Conservation (phyloP, 2,797 vertebrate genomes). For the Cynodonichthys magdalenae region DNA sequence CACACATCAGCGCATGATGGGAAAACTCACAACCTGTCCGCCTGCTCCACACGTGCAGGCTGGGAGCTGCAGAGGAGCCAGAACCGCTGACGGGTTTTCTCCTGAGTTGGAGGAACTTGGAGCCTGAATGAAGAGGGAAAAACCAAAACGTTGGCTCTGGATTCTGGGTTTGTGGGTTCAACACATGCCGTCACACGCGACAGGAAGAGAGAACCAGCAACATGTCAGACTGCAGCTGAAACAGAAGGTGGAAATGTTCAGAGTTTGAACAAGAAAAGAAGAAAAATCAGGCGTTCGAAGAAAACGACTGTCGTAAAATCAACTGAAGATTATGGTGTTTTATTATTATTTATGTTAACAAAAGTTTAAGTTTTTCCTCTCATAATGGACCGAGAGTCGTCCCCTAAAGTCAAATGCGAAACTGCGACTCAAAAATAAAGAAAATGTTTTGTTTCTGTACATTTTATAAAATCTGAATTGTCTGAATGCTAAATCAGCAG, state of each 20-base stretch:
- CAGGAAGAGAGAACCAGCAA: constrained; percentile 18
- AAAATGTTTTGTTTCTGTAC: no score
- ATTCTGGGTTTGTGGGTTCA: constrained; percentile 17
- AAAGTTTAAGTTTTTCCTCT: no score
- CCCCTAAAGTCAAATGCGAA: not conserved
- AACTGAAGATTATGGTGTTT: no score
- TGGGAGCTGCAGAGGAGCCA: constrained; percentile 30
- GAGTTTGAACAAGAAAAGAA: not conserved
- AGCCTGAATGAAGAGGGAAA: constrained; percentile 11
- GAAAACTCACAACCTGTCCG: constrained; percentile 15
- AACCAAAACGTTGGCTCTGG: constrained; percentile 5
- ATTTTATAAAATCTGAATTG: no score
- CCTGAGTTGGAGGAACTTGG: constrained; percentile 11
- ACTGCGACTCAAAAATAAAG: not conserved
- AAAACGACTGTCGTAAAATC: no score
- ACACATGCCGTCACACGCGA: constrained; percentile 50
- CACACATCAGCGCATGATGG: constrained; percentile 15
- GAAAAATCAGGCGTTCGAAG: not conserved
- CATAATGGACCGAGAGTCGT: not conserved
- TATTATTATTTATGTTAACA: no score
- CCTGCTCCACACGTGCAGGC: constrained; percentile 38
- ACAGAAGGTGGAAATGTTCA: not conserved
- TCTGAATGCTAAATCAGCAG: no score
- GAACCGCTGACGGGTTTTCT: constrained; percentile 46
- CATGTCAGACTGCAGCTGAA: constrained; percentile 28